Evolutionary conservation across 2,113 vertebrate genomes (phyloP).

Genomic region (Mesembrinibis cayennensis): DNA sequence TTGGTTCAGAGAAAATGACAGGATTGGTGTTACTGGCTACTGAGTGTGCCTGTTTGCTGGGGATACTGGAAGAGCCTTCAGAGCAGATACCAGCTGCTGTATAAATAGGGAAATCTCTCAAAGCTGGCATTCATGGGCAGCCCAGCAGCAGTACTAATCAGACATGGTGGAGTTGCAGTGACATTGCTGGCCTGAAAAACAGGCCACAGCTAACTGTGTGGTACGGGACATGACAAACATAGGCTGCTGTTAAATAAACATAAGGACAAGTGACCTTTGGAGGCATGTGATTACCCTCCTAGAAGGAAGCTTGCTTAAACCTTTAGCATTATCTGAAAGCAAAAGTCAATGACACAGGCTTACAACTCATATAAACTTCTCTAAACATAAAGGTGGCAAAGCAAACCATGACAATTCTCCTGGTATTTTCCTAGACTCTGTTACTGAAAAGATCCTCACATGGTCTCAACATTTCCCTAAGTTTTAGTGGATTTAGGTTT

Average conservation of each 20-base stretch:
- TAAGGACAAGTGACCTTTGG: neutral
- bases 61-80: neutral
- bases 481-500: neutral
- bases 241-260: neutral
- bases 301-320: neutral
- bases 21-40: neutral
- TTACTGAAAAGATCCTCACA: neutral
- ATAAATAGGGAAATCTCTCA: neutral
- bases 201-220: neutral
- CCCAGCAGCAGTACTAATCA: neutral
- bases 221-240: neutral
- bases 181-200: neutral
- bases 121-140: neutral
- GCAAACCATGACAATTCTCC: neutral
- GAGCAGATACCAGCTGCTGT: neutral
- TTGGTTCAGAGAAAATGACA: neutral
- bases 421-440: neutral
- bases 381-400: neutral
- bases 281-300: neutral
- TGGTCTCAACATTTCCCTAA: neutral
- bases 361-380: neutral
- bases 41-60: neutral
- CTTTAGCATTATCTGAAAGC: neutral
- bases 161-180: neutral
- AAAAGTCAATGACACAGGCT: neutral